phyloP scores from a whole-genome alignment of 2,113 vertebrate species.

The Melospiza melodia region DNA sequence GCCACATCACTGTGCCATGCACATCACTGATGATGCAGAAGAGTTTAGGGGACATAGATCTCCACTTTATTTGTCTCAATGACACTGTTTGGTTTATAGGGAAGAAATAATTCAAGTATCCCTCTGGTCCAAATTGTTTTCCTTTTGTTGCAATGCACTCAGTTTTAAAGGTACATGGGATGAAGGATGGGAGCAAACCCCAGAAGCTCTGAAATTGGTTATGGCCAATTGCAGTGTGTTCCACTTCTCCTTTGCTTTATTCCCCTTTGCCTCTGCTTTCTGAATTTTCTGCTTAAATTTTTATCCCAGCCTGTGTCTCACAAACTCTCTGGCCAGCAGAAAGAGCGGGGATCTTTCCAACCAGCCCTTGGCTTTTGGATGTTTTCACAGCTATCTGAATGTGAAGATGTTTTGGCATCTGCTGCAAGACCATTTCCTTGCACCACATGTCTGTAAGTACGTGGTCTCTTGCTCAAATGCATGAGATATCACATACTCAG shows the following conservation, averaged over 20 bases:
- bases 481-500: neutral
- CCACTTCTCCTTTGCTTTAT: neutral
- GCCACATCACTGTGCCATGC: neutral
- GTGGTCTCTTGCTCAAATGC: neutral
- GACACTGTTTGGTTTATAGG: neutral
- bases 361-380: neutral
- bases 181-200: neutral
- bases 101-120: neutral
- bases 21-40: neutral
- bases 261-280: neutral
- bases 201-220: neutral
- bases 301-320: neutral
- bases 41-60: neutral
- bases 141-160: neutral
- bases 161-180: fast-evolving
- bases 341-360: neutral
- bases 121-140: neutral
- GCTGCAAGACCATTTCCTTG: neutral
- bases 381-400: neutral
- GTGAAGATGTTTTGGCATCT: neutral
- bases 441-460: fast-evolving
- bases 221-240: neutral
- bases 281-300: neutral
- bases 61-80: neutral
- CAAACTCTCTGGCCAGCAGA: neutral